Base-by-base conservation (phyloP, 92 coral and sea anemone genomes). In the Porites evermanni region DNA sequence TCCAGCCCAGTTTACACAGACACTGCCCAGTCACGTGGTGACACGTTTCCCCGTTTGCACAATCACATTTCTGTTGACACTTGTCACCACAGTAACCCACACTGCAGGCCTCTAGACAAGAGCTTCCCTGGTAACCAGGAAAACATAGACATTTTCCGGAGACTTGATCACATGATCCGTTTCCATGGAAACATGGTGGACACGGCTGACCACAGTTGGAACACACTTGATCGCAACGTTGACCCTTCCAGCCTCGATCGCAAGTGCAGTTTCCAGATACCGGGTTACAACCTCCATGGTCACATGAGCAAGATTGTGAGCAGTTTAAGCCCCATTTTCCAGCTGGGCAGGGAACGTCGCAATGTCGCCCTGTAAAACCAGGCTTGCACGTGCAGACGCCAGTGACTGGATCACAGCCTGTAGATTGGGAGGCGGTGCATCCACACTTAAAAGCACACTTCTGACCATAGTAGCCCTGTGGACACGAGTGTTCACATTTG, bases 301-400 rank as follows among this genome's bases (percentile, higher is more conserved):
- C 87, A 72, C 98, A 96, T 29, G 60, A 14, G 72, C 99, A 97
- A 12, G 85, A 64, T n/a, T 86, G 61, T 8, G 52, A 77, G 75
- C 99, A 97, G 76, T 91, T 59, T 6, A 63, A 10, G 17, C 99
- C 98, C 99, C 99, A 97, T 12, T 75, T 75, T 26, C 97, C 98
- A 71, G 83, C 84, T 12, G 86, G 89, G 81, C 99, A 97, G 12
- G 89, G 94, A 64, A 88, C 53, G 24, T 81, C 83, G 72, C 99
- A 97, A 21, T 18, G 79, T 2, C 58, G 79, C 72, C 99, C 99
- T 63, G 86, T 82, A 90, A 96, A 91, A 21, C 97, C 97, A 64
- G 90, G 82, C 13, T 47, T 65, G 74, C 99, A 97, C 18, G 23
- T 87, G 38, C 99, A 97, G 14, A 38, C 68, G 13, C 99, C 99